phyloP scores from a whole-genome alignment of 2,113 vertebrate species.

The Prochilodus magdalenae region DNA sequence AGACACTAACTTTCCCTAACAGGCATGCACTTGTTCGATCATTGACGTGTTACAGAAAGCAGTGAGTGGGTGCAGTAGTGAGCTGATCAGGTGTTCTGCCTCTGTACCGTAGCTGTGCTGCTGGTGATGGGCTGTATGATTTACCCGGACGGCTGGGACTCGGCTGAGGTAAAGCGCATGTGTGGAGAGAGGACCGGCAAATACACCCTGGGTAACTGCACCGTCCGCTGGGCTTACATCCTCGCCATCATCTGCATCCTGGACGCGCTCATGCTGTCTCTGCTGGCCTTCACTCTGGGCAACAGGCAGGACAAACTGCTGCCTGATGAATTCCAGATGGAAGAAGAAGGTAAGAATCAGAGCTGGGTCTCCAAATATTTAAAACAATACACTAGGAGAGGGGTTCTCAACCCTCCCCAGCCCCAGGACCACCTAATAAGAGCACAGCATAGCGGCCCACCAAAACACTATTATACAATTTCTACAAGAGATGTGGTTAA shows the following conservation, averaged over 20 bases:
- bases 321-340: conserved; percentile 89
- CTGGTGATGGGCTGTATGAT: conserved; percentile 94
- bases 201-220: conserved; percentile 92
- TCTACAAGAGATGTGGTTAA: no score
- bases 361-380: not conserved
- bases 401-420: no score
- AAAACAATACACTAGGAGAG: not conserved
- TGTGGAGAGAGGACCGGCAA: conserved; percentile 92
- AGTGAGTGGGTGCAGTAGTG: not conserved
- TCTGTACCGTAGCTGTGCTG: conserved; percentile 77
- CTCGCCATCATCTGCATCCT: conserved; percentile 95
- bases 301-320: conserved; percentile 94
- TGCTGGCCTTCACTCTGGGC: conserved; percentile 92
- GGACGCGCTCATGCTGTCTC: conserved; percentile 88
- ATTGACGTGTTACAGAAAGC: no score
- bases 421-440: no score
- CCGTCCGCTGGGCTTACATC: conserved; percentile 98
- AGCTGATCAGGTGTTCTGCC: not conserved
- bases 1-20: no score
- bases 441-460: no score
- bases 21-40: no score
- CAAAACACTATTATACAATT: no score
- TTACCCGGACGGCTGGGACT: conserved; percentile 96
- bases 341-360: conserved; percentile 75
- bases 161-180: conserved; percentile 87